A percentile compares a stretch with the other conserved stretches of the same genome.
phyloP scores from a whole-genome alignment of 2,113 vertebrate genomes.

The Hydropotes inermis region DNA sequence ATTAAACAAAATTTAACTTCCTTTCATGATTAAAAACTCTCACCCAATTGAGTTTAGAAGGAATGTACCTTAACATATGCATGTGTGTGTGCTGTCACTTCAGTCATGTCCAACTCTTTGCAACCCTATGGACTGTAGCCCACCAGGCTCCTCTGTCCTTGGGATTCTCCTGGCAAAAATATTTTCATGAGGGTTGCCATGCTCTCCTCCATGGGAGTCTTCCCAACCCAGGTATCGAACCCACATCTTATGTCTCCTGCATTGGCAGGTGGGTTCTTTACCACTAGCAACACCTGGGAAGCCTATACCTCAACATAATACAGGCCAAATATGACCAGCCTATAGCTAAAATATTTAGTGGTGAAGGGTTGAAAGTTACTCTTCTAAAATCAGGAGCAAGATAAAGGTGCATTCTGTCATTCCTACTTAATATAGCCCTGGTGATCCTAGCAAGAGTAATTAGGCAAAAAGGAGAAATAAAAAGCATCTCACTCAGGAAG shows the following conservation, averaged over 20 bases:
- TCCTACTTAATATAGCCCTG: neutral
- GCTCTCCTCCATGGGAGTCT: neutral
- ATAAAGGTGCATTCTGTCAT: neutral
- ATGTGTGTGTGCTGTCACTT: neutral
- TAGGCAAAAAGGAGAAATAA: neutral
- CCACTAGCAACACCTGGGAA: neutral
- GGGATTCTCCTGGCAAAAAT: neutral
- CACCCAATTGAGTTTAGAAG: neutral
- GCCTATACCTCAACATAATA: neutral
- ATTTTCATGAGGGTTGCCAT: rapidly evolving
- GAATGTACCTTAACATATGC: neutral
- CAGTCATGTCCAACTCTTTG: neutral
- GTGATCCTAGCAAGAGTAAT: neutral
- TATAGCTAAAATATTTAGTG: neutral
- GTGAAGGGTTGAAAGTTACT: neutral
- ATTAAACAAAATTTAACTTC: neutral
- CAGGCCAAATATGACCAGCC: neutral
- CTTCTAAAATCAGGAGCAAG: neutral
- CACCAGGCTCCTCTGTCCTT: neutral
- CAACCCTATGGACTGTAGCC: neutral
- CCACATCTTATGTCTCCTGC: neutral
- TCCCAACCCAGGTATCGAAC: neutral
- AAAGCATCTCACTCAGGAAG: neutral
- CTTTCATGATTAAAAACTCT: neutral
- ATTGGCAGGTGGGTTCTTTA: neutral